These are phyloP conservation scores for Falco concolor DNA, from an alignment of 2,797 vertebrate species.

Conservation along the genomic window DNA sequence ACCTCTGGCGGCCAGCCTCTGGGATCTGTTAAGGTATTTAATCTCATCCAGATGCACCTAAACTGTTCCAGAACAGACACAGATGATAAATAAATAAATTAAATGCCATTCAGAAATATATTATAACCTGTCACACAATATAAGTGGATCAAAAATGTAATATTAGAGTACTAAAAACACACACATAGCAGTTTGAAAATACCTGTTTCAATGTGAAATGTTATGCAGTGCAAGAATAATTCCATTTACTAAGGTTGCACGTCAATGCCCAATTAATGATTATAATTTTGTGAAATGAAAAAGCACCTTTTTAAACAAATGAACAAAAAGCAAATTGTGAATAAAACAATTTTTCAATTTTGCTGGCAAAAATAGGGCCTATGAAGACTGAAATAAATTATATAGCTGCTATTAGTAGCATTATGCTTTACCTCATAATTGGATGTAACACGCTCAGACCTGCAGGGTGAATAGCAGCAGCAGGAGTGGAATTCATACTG, in stretches of 20 bases:
- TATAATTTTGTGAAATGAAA: slow-evolving; percentile 74
- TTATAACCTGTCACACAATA: slow-evolving; percentile 45
- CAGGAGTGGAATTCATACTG: slow-evolving; percentile 76
- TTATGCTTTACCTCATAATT: slow-evolving; percentile 78
- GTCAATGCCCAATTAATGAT: slow-evolving; percentile 75
- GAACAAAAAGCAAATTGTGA: slow-evolving; percentile 77
- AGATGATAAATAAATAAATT: slow-evolving; percentile 66
- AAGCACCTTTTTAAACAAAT: slow-evolving; percentile 69
- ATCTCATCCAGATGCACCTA: slow-evolving; percentile 38
- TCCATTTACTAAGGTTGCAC: slow-evolving; percentile 62
- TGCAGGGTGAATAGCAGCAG: slow-evolving; percentile 68
- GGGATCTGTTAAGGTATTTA: slow-evolving; percentile 58
- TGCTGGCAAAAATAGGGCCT: slow-evolving; percentile 72
- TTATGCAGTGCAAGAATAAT: slow-evolving; percentile 67
- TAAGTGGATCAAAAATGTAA: slow-evolving; percentile 60
- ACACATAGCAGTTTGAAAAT: slow-evolving; percentile 69
- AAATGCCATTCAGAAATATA: slow-evolving; percentile 55
- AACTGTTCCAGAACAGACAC: slow-evolving; percentile 29
- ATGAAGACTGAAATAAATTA: slow-evolving; percentile 76
- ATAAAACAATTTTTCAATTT: slow-evolving; percentile 82
- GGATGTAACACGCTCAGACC: slow-evolving; percentile 76
- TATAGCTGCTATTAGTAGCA: slow-evolving; percentile 77
- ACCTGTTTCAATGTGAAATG: slow-evolving; percentile 60
- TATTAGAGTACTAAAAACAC: slow-evolving; percentile 62
- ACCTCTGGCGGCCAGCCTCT: slow-evolving; percentile 75